phyloP scores from a whole-genome alignment of 2,888 invertebrate genomes.

The Cephus spinipes region DNA sequence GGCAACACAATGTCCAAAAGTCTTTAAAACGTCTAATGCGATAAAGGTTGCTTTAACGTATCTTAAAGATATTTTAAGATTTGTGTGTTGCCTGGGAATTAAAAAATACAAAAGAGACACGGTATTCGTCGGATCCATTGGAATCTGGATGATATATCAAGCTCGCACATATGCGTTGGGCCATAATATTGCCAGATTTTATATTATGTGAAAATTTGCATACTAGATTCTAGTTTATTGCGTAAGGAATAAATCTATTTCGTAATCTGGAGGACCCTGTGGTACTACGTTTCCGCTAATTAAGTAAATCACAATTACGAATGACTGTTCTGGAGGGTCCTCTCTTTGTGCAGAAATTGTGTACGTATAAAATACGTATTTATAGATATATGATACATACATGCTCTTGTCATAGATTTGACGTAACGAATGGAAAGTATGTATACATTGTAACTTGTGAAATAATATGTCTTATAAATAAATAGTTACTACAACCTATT shows the following conservation, averaged over 20 bases:
- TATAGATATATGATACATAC: constrained; percentile 14
- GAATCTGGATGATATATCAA: neutral
- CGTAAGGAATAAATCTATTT: constrained; percentile 5
- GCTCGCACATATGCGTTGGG: neutral
- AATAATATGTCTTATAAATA: constrained; percentile 49
- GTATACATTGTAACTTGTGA: constrained; percentile 52
- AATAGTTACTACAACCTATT: constrained; percentile 37
- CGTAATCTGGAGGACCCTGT: neutral
- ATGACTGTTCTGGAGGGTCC: neutral
- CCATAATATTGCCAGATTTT: constrained; percentile 33
- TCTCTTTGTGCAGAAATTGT: neutral
- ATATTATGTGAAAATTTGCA: constrained; percentile 31
- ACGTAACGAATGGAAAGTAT: constrained; percentile 33
- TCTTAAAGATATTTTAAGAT: too few species aligned
- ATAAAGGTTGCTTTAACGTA: too few species aligned
- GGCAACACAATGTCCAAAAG: too few species aligned
- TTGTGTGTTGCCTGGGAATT: too few species aligned
- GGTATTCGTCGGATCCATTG: neutral
- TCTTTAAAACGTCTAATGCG: too few species aligned
- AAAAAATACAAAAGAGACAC: neutral
- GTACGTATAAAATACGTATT: constrained; percentile 14
- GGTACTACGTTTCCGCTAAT: neutral
- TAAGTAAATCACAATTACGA: neutral
- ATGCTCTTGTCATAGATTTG: constrained; percentile 17
- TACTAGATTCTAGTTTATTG: constrained; percentile 16